Conservation (phyloP, 2,797 vertebrate species). For the Sebastes matsubarae region DNA sequence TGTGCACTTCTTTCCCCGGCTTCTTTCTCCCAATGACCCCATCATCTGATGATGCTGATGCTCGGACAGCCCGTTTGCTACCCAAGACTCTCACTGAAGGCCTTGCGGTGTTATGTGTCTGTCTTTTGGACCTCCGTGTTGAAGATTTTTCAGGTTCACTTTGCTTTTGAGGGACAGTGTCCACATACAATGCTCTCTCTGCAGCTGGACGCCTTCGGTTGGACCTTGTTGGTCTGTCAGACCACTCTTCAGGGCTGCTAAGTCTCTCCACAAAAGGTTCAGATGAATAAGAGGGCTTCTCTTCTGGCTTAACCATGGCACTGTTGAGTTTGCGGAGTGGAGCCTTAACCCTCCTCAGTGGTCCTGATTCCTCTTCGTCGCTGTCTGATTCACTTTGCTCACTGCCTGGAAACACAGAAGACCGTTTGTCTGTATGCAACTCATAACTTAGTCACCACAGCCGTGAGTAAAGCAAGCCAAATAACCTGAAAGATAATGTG, state of each 20-base stretch:
- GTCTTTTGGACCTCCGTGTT: conserved; percentile 16
- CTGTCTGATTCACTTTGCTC: background rate
- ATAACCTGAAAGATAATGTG: too few species aligned
- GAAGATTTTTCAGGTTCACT: background rate
- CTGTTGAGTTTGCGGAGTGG: background rate
- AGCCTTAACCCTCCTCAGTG: conserved; percentile 50
- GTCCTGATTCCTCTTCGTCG: background rate
- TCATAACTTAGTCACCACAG: background rate
- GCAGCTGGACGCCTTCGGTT: background rate
- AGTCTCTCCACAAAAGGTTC: background rate
- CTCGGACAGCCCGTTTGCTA: background rate
- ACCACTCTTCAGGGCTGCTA: background rate
- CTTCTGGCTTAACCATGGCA: background rate
- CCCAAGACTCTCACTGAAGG: background rate
- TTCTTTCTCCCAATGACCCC: conserved; percentile 9
- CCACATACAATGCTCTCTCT: background rate
- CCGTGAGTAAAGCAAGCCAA: too few species aligned
- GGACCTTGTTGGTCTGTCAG: conserved; percentile 1
- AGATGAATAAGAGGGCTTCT: conserved; percentile 1
- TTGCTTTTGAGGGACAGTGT: conserved; percentile 8
- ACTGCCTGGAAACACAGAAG: conserved; percentile 40
- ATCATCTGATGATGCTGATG: background rate
- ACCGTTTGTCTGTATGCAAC: background rate
- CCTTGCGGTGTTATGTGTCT: background rate
- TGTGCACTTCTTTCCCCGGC: background rate